Evolutionary conservation across 2,797 vertebrate genomes (phyloP).

Genomic region (Rhadinocentrus ornatus): DNA sequence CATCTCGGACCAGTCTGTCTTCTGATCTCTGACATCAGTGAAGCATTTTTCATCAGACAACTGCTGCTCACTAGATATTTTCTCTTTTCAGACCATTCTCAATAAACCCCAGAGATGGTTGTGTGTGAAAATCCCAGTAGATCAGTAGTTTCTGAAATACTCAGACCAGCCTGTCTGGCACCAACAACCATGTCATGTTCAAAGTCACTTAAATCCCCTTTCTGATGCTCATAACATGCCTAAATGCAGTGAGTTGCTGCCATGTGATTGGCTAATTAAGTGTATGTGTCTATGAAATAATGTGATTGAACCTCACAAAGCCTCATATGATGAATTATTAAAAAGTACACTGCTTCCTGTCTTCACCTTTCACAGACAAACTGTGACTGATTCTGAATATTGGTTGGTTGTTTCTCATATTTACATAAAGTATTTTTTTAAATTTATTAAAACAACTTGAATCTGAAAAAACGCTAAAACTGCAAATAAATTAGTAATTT

Average conservation of each 20-base stretch:
- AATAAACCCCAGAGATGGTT: background rate
- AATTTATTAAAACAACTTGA: too few relatives aligned
- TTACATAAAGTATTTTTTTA: too few relatives aligned
- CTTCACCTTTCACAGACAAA: background rate
- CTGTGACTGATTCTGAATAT: too few relatives aligned
- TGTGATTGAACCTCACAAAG: background rate
- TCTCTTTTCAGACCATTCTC: background rate
- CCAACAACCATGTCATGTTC: background rate
- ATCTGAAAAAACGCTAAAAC: too few relatives aligned
- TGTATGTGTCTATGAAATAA: background rate
- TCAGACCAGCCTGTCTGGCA: background rate
- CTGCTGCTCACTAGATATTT: background rate
- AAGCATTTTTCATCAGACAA: background rate
- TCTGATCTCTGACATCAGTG: background rate
- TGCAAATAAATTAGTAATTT: too few relatives aligned
- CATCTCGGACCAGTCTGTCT: background rate
- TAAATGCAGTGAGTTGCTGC: background rate
- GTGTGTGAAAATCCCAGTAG: background rate
- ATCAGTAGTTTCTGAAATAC: conserved; percentile 1
- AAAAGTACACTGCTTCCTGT: background rate
- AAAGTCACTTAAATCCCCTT: background rate
- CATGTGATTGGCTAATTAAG: background rate
- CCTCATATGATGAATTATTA: background rate
- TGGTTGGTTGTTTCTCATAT: too few relatives aligned
- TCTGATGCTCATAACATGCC: background rate